These are phyloP conservation scores for Callaeas wilsoni DNA, from an alignment of 2,113 vertebrate species.

Conservation along the genomic window DNA sequence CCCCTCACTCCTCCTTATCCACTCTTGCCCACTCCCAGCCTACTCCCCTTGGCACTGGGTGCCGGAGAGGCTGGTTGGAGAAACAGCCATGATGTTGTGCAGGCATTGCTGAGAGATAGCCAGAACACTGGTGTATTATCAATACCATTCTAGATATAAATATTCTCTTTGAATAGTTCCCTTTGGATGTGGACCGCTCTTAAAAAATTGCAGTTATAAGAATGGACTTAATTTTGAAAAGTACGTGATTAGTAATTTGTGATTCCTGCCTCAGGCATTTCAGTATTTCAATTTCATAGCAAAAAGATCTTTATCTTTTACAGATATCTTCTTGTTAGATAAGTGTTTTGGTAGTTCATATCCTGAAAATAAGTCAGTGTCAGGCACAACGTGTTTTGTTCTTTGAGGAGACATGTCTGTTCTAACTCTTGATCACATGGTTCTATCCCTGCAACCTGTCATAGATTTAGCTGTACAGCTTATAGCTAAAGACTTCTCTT, in stretches of 20 bases:
- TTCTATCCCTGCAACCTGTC: background rate
- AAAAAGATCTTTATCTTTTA: background rate
- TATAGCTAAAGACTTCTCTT: background rate
- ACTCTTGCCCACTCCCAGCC: background rate
- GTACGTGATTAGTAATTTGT: fast-evolving
- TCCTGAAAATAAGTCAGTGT: background rate
- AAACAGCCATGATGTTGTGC: fast-evolving
- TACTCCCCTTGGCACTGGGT: fast-evolving
- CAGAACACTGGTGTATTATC: background rate
- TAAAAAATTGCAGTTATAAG: background rate
- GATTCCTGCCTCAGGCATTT: background rate
- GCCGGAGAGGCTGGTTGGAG: fast-evolving
- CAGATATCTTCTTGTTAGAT: background rate
- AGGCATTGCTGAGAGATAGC: background rate
- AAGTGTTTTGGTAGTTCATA: background rate
- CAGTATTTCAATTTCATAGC: background rate
- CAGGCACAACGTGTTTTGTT: background rate
- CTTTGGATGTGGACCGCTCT: background rate
- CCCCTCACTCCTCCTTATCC: background rate
- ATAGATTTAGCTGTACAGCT: background rate
- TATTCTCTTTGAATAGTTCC: background rate
- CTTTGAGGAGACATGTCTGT: background rate
- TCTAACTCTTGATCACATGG: background rate
- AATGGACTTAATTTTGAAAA: background rate
- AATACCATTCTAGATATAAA: background rate